These are phyloP conservation scores for Ophion costatus DNA, from an alignment of 2,888 invertebrate species.

Conservation along the genomic window DNA sequence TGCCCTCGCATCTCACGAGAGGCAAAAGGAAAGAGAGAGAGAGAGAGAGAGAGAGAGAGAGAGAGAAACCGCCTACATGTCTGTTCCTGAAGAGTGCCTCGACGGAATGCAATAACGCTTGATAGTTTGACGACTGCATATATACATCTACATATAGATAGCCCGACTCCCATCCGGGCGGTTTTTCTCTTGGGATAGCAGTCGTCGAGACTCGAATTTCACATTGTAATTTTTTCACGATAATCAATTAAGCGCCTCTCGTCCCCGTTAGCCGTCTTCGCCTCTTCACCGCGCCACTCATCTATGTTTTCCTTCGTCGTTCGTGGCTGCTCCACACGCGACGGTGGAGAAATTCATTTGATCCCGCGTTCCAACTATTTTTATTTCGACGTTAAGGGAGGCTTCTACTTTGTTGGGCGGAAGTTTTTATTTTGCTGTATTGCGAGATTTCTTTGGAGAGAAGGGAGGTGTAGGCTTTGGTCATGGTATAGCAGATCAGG, in stretches of 20 bases:
- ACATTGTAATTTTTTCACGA: background rate
- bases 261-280: no score
- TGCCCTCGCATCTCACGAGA: constrained; percentile 45
- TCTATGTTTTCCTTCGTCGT: no score
- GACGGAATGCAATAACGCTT: constrained; percentile 75
- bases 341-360: no score
- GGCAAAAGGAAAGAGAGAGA: background rate
- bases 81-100: constrained; percentile 53
- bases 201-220: background rate
- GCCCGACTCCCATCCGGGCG: background rate
- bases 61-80: constrained; percentile 40
- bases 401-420: no score
- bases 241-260: background rate
- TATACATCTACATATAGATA: constrained; percentile 10
- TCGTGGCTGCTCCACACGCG: no score
- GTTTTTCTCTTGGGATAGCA: background rate
- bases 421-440: no score
- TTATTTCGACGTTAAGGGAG: no score
- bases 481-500: no score
- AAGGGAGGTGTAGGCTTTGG: no score
- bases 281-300: no score
- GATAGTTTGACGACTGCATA: constrained; percentile 54
- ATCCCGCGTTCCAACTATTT: no score
- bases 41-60: constrained; percentile 1
- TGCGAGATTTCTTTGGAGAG: no score